Evolutionary conservation across 2,888 invertebrate genomes (phyloP).

Genomic region (Ophion slaviceki): DNA sequence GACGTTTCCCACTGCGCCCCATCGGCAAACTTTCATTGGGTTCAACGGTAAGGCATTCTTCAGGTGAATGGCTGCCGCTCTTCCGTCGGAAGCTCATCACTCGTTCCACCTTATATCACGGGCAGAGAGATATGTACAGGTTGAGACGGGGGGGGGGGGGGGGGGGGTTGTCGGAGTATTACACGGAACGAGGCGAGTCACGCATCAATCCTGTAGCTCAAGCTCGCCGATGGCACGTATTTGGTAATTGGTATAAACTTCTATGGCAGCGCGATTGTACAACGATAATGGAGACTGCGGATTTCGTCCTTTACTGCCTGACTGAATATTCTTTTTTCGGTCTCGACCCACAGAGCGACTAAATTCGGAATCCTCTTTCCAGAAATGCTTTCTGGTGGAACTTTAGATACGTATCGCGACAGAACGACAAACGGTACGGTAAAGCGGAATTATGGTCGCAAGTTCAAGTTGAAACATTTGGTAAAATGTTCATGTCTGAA

Average conservation of each 20-base stretch:
- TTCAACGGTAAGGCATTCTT: slow-evolving; percentile 68
- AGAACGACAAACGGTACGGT: not conserved
- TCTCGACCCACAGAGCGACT: not conserved
- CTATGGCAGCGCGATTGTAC: slow-evolving; percentile 11
- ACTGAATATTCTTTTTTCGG: not conserved
- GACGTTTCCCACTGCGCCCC: slow-evolving; percentile 45
- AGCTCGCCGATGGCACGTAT: slow-evolving; percentile 48
- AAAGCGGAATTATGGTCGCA: not conserved
- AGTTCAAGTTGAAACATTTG: not conserved
- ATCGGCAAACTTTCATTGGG: slow-evolving; percentile 68
- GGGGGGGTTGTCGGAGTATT: slow-evolving; percentile 25
- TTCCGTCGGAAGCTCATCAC: slow-evolving; percentile 64
- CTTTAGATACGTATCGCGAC: not conserved
- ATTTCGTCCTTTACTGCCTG: not conserved
- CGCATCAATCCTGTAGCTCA: slow-evolving; percentile 42
- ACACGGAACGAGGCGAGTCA: slow-evolving; percentile 39
- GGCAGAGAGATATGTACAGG: slow-evolving; percentile 28
- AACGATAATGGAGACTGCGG: not conserved
- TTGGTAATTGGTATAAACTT: slow-evolving; percentile 41
- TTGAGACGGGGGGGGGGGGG: not conserved
- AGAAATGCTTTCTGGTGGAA: not conserved
- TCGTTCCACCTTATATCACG: slow-evolving; percentile 46
- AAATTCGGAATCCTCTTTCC: not conserved
- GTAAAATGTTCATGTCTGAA: not conserved
- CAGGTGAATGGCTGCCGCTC: slow-evolving; percentile 63